Base-by-base conservation (phyloP, 2,113 vertebrate genomes). In the Coptodon bakossiorum region DNA sequence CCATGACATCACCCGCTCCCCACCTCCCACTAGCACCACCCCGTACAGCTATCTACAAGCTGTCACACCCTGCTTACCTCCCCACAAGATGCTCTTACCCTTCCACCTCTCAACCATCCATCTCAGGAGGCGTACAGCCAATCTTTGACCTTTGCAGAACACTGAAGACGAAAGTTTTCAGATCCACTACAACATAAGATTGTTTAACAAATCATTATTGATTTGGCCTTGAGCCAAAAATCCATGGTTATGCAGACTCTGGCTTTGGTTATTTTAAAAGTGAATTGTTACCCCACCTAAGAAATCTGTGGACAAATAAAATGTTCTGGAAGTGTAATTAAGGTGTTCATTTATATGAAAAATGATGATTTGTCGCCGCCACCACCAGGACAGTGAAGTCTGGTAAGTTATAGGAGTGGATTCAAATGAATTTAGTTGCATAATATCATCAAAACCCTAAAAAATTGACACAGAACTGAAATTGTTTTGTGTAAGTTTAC, bases 1-100 rank as follows among this genome's bases (percentile, higher is more conserved):
- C 71, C 34, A 93, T 95, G 94, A 96, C 95, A 94, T 86, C 90
- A 89, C 83, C 36, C 86, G 71, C 90, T 89, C 57, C 82, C 85
- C 84, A 85, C 89, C 91, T 76, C 90, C 84, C 89, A 88, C 88
- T 73, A 82, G 13, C 59, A 83, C 92, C 88, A 84, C 83, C 89
- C 89, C 80, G 85, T 45, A 54, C 80, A 71, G 81, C 40, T n/a
- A 86, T 90, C 91, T 89, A 86, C 78, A 85, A 83, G 82, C 84
- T 81, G 91, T 90, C 88, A 86, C 80, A 82, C 73, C 82, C 61
- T 82, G 82, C 88, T 68, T 82, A 36, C 87, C 59, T 86, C 71
- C 8, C 29, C 79, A 78, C 71, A 68, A 80, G 68, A 76, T 54
- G 34, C 81, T 29, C 14, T 83, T 78, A 82, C 83, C 86, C 81